Conservation (phyloP, 2,888 invertebrate genomes). For the Mythimna ferrago region DNA sequence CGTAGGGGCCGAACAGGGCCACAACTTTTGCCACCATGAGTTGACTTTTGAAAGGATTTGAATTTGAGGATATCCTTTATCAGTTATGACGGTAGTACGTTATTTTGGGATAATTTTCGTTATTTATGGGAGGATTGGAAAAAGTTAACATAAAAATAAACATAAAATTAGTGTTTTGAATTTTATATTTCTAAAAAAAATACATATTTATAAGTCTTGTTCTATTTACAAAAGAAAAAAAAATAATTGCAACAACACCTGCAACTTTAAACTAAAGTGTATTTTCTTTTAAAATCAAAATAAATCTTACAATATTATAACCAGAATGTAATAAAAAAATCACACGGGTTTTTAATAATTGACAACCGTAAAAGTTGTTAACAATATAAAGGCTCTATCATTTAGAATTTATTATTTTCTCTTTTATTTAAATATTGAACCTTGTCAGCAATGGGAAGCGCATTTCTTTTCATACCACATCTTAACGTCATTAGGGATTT, state of each 20-base stretch:
- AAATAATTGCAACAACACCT: not conserved
- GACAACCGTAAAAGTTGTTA: no score
- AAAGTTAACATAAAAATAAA: not conserved
- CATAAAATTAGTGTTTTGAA: not conserved
- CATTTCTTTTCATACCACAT: no score
- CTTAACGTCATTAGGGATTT: no score
- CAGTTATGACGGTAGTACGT: not conserved
- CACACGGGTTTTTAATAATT: not conserved
- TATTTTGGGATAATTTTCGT: not conserved
- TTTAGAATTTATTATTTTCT: no score
- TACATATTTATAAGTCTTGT: not conserved
- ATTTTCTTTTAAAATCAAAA: not conserved
- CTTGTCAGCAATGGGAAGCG: no score
- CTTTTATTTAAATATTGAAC: no score
- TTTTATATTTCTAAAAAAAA: conserved; percentile 7
- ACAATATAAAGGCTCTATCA: no score
- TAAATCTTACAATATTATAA: not conserved
- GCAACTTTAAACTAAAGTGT: not conserved
- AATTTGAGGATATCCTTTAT: not conserved
- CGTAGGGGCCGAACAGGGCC: no score
- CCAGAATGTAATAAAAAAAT: not conserved
- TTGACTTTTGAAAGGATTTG: not conserved
- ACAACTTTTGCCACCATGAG: no score
- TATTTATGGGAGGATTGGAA: not conserved
- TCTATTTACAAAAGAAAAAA: conserved; percentile 18